phyloP scores from a whole-genome alignment of 2,888 invertebrate species.

The Eristalis intricaria region DNA sequence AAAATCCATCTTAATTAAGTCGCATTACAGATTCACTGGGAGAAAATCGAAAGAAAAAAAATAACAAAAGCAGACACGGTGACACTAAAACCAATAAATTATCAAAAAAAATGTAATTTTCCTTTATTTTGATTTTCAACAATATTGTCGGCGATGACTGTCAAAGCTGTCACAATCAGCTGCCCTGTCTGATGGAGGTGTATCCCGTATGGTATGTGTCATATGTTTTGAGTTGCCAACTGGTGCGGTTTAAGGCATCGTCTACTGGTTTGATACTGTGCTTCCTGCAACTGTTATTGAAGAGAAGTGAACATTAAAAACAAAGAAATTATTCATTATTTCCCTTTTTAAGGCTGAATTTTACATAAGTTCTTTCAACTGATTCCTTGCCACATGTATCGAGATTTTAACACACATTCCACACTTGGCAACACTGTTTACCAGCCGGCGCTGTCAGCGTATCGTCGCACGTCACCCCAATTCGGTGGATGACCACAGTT shows the following conservation, averaged over 20 bases:
- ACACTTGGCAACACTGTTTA: neutral
- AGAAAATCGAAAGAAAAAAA: conserved; percentile 36
- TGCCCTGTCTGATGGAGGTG: conserved; percentile 23
- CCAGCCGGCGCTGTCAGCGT: conserved; percentile 37
- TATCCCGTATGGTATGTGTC: neutral
- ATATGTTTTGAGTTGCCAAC: conserved; percentile 7
- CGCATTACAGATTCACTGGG: conserved; percentile 50
- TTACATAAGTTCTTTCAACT: neutral
- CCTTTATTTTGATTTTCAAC: conserved; percentile 62
- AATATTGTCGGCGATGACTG: conserved; percentile 31
- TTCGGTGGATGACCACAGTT: conserved; percentile 32
- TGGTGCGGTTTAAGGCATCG: neutral
- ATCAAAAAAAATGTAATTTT: conserved; percentile 37
- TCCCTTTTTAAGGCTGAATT: neutral
- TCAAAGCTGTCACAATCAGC: conserved; percentile 54
- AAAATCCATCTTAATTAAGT: conserved; percentile 77
- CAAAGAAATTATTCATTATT: no score
- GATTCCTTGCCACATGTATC: neutral
- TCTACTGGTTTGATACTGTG: no score
- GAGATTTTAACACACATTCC: neutral
- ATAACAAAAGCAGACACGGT: conserved; percentile 43
- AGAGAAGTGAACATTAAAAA: no score
- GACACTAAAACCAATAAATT: conserved; percentile 63
- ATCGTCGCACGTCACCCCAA: conserved; percentile 47
- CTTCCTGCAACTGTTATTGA: no score